A percentile compares a stretch with the other conserved stretches of the same genome.
These are phyloP conservation scores for Chanos chanos DNA, from an alignment of 2,797 vertebrate species.

Conservation along the genomic window DNA sequence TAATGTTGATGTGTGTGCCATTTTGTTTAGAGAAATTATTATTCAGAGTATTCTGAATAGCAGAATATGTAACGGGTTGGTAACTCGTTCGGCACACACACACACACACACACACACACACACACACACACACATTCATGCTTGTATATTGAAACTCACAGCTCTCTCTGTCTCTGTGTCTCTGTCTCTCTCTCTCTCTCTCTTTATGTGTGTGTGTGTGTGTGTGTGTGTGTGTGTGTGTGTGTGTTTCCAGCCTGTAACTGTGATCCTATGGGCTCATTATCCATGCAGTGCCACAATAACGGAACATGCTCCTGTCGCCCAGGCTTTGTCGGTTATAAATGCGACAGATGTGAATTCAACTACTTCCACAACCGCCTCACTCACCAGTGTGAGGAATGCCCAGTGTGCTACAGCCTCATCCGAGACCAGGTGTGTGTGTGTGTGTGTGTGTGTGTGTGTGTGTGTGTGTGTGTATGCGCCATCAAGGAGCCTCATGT, in stretches of 20 bases:
- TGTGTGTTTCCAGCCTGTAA: constrained; percentile 76
- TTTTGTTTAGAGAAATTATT: too few species aligned
- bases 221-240: background rate
- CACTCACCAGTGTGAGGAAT: constrained; percentile 79
- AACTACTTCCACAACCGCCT: constrained; percentile 78
- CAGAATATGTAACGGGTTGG: too few species aligned
- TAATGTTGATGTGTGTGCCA: too few species aligned
- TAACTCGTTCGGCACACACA: background rate
- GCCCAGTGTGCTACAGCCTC: constrained; percentile 82
- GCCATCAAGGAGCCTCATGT: too few species aligned
- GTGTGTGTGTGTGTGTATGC: background rate
- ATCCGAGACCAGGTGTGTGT: constrained; percentile 79
- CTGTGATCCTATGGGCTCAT: constrained; percentile 86
- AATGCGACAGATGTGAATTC: constrained; percentile 83
- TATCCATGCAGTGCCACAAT: constrained; percentile 78
- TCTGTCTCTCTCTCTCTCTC: background rate
- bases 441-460: background rate
- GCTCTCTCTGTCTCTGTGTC: background rate
- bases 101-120: background rate
- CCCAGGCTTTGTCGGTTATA: constrained; percentile 81
- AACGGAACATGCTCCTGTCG: constrained; percentile 85
- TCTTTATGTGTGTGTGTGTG: background rate
- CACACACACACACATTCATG: background rate
- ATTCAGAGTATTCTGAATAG: too few species aligned
- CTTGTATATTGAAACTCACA: too few species aligned